Evolutionary conservation across 2,888 invertebrate species (phyloP), one percentile per base, ranked within the genome.

Genomic region (Caenorhabditis sinica): DNA sequence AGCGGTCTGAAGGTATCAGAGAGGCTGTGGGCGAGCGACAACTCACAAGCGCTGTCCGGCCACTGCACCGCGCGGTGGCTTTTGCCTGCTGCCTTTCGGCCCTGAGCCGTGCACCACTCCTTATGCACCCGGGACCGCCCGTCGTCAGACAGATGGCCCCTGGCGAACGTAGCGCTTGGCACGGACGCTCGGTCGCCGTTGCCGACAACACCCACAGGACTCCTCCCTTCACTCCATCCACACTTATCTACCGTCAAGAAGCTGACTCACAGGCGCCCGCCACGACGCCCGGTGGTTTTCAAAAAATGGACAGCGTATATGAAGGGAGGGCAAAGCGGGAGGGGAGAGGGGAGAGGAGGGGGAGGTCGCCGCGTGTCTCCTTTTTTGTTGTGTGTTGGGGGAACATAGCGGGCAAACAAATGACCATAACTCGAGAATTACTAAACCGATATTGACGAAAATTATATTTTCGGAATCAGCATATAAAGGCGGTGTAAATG

Each of bases 221-320:
- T 87, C 86, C 86, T 79, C 83, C 71, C 83, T 84, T 86, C 87
- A 87, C 86, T 83, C 80, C 83, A 83, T 87, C 85, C 87, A 81
- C 87, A 66, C 66, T 69, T 43, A 51, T 86, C 88, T 87, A 86
- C 88, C 82, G 83, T 85, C 88, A 75, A 88, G 86, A 87, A 87
- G 85, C 88, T 87, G 88, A 85, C 86, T 88, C 76, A 88, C 88
- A 88, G 71, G 82, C 86, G 86, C 85, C 86, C 87, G 86, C 87
- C 88, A 86, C 86, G 82, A 80, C 86, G 79, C 82, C 75, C 86
- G 75, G 86, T 82, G 84, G 76, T 69, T 69, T 28, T 30, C 36
- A 20, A 33, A 68, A 58, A 60, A 30, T n/a, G n/a, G 20, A 30
- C 5, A 13, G 68, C 45, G 58, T 45, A 68, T 76, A 76, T 60